phyloP scores from a whole-genome alignment of 2,113 vertebrate species.

The Phrynosoma blainvillii region DNA sequence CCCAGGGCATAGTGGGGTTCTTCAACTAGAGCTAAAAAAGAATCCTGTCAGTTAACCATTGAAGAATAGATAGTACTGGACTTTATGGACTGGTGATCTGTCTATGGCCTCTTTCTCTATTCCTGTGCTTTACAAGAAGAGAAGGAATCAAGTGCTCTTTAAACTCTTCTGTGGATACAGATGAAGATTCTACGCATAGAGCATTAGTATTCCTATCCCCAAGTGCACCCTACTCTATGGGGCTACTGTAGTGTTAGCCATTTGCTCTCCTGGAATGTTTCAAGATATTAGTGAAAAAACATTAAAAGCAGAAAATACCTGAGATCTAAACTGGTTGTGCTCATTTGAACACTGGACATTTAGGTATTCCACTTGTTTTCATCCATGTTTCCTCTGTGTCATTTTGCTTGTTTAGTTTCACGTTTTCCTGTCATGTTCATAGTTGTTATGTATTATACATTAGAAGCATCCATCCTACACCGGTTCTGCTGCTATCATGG shows the following conservation, averaged over 20 bases:
- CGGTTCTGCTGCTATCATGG: constrained; percentile 92
- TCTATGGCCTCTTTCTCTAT: too few species aligned
- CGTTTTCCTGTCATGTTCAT: constrained; percentile 79
- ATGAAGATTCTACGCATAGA: background rate
- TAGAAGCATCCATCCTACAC: constrained; percentile 88
- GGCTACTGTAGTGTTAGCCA: constrained; percentile 59
- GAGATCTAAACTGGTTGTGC: constrained; percentile 60
- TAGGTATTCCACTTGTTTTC: constrained; percentile 67
- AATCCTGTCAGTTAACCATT: background rate
- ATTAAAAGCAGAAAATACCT: constrained; percentile 60
- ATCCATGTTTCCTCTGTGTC: constrained; percentile 66
- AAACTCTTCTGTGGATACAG: background rate
- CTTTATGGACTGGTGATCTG: too few species aligned
- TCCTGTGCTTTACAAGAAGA: background rate
- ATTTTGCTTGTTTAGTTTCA: constrained; percentile 74
- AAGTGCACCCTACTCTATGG: background rate
- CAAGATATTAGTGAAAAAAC: constrained; percentile 19
- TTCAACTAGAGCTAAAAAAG: too few species aligned
- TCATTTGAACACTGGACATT: constrained; percentile 56
- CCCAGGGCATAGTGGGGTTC: too few species aligned
- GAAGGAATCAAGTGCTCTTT: background rate
- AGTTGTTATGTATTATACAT: constrained; percentile 86
- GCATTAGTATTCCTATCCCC: background rate
- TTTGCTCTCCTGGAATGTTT: constrained; percentile 31
- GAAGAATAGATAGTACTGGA: background rate